Evolutionary conservation across 1,140 invertebrate genomes (phyloP), one percentile per base, ranked within the genome.

Genomic region (Delia radicum): DNA sequence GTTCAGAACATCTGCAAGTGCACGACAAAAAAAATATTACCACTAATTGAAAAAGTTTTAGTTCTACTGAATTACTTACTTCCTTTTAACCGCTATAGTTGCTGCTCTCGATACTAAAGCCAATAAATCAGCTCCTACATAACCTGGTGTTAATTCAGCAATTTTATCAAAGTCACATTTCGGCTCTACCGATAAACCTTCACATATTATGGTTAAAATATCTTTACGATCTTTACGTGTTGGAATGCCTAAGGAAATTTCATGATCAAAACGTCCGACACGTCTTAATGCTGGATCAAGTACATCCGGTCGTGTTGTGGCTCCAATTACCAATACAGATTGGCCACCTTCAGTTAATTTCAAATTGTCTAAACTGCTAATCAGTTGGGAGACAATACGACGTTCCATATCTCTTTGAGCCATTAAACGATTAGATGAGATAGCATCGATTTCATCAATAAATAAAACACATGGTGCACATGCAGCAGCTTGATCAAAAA

Each of bases 381-480:
- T 87, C 37, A 99, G 87, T 87, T 99, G 97, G 18, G 96, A 92
- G 4, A 99, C 97, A 86, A 99, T 97, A 79, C 97, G 88, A 78
- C 93, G 90, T 82, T 99, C 96, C 96, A 99, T 99, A 83, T 97
- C 96, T 85, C 94, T 94, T 79, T 95, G 93, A 1, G 96, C 94
- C 78, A 91, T 93, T 76, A 97, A 92, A 83, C 96, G 90, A 79
- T 94, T 95, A 12, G 93, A 93, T 33, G 93, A 94, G 74, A 98
- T 93, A 27, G 94, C 92, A 89, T 98, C 97, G 74, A 98, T 94
- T 88, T 98, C 95, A 87, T 98, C 97, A 74, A 98, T 92, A 79
- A 98, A 96, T n/a, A 98, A 86, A 27, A 98, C 90, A 86, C 95
- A 95, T 0, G 95, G 95, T 33, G 94, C 91, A 63, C 86, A 82